Conservation (phyloP, 2,888 invertebrate genomes). For the Drosophila ustulata region DNA sequence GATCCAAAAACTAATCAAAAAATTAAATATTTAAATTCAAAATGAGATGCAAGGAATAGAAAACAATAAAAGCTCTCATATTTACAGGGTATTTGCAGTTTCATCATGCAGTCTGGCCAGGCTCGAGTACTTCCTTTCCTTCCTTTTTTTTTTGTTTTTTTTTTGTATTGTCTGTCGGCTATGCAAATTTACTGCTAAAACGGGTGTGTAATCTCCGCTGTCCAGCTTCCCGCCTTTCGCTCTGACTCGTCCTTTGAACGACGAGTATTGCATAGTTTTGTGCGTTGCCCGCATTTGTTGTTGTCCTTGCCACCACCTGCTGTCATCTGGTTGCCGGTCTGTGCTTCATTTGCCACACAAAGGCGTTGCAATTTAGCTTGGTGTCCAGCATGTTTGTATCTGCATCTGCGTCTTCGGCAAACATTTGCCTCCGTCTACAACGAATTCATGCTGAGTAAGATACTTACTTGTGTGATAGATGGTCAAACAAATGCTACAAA, state of each 20-base stretch:
- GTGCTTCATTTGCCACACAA: constrained; percentile 13
- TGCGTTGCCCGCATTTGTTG: constrained; percentile 10
- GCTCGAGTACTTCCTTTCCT: neutral
- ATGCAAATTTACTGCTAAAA: constrained; percentile 13
- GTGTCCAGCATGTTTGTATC: constrained; percentile 20
- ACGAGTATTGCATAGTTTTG: neutral
- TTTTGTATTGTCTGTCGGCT: neutral
- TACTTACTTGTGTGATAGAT: neutral
- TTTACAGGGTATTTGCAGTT: neutral
- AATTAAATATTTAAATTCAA: too few relatives aligned
- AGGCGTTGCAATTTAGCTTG: constrained; percentile 43
- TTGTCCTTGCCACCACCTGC: neutral
- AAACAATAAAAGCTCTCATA: too few relatives aligned
- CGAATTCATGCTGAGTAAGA: neutral
- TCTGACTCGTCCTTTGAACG: neutral
- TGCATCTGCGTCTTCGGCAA: constrained; percentile 35
- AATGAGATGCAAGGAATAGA: too few relatives aligned
- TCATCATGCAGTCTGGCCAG: neutral
- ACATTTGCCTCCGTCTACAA: constrained; percentile 14
- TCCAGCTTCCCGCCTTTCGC: neutral
- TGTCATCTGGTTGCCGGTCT: neutral
- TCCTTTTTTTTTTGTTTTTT: neutral
- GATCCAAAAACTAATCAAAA: too few relatives aligned
- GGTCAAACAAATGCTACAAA: constrained; percentile 13
- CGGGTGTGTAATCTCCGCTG: neutral